Conservation (phyloP, 2,113 vertebrate genomes). For the Marmota flaviventris region DNA sequence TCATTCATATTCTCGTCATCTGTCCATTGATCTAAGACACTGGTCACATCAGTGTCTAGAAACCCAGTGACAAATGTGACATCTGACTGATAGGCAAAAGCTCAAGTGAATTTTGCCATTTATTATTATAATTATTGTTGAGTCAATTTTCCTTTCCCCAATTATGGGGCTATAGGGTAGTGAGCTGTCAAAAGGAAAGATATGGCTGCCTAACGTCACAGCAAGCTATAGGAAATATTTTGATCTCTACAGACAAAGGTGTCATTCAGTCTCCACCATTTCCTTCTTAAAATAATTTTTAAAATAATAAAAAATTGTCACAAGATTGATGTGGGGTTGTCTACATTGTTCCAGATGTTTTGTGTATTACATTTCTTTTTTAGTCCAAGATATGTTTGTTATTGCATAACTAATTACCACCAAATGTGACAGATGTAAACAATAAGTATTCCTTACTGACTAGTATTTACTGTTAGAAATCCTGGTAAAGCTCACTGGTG, state of each 20-base stretch:
- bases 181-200: slow-evolving; percentile 58
- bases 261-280: background rate
- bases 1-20: slow-evolving; percentile 80
- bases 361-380: background rate
- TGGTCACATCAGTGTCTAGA: slow-evolving; percentile 74
- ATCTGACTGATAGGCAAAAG: slow-evolving; percentile 76
- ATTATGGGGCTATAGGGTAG: background rate
- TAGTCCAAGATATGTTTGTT: background rate
- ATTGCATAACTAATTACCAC: background rate
- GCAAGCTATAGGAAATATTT: background rate
- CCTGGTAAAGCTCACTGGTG: background rate
- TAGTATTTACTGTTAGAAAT: background rate
- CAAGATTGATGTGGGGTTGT: accelerated
- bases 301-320: slow-evolving; percentile 5
- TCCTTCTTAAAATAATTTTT: background rate
- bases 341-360: background rate
- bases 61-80: slow-evolving; percentile 77
- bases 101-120: slow-evolving; percentile 80
- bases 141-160: slow-evolving; percentile 75
- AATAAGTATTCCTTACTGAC: background rate
- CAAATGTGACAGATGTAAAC: background rate
- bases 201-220: background rate
- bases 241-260: background rate
- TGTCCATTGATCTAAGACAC: slow-evolving; percentile 80
- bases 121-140: slow-evolving; percentile 83